A percentile compares a stretch with the other conserved stretches of the same genome.
Evolutionary conservation across 2,113 vertebrate species (phyloP).

Genomic region (Ploceus nigricollis): DNA sequence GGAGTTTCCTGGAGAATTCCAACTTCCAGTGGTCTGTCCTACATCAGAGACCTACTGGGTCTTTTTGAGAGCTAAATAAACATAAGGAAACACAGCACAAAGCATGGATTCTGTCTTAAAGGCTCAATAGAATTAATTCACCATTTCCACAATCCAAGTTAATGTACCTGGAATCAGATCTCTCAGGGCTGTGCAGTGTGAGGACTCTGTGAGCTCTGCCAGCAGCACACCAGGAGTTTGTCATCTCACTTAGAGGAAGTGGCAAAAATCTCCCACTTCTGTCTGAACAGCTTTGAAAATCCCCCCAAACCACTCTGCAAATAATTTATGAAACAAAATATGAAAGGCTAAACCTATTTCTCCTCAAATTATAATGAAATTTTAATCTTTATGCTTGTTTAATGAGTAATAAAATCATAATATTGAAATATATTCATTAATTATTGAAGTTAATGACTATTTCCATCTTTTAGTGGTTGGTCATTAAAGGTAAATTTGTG

Average conservation of each 20-base stretch:
- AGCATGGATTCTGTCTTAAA: neutral
- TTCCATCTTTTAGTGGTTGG: neutral
- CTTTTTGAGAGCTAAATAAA: neutral
- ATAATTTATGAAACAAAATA: neutral
- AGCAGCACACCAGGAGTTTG: neutral
- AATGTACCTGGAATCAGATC: neutral
- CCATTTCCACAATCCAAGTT: neutral
- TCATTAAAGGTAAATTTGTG: constrained; percentile 23
- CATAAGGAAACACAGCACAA: neutral
- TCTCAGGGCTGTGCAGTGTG: neutral
- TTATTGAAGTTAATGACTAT: constrained; percentile 14
- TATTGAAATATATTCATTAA: constrained; percentile 36
- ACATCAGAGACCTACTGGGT: neutral
- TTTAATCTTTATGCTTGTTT: constrained; percentile 19
- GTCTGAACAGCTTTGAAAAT: neutral
- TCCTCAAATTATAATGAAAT: neutral
- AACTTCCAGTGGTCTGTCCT: neutral
- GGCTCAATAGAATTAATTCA: neutral
- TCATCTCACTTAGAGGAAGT: neutral
- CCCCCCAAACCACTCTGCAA: neutral
- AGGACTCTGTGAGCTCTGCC: neutral
- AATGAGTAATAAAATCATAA: constrained; percentile 43
- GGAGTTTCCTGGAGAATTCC: neutral
- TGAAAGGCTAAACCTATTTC: neutral
- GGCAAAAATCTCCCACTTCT: neutral